phyloP scores from a whole-genome alignment of 2,888 invertebrate genomes.

The Prenolepis imparis region DNA sequence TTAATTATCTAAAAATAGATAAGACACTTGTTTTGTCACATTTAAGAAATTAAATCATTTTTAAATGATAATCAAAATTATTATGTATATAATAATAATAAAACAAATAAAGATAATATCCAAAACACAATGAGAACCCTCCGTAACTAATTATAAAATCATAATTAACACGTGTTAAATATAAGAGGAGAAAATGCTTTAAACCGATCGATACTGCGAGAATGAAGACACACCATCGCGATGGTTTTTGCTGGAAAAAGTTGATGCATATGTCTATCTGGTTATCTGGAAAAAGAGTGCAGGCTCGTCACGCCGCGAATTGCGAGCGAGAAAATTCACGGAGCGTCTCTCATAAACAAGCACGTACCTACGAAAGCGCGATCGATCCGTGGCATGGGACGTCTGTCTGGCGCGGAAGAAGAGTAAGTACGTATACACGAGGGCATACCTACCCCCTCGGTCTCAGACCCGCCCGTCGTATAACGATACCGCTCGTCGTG shows the following conservation, averaged over 20 bases:
- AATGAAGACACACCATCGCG: neutral
- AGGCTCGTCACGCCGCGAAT: neutral
- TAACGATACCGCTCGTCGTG: slow-evolving; percentile 67
- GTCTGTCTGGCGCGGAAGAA: slow-evolving; percentile 62
- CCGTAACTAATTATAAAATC: neutral
- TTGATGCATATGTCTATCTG: neutral
- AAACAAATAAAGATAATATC: neutral
- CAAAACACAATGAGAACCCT: neutral
- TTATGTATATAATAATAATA: neutral
- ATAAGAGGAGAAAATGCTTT: neutral
- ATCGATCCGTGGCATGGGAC: slow-evolving; percentile 68
- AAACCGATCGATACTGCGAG: neutral
- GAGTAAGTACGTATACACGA: slow-evolving; percentile 47
- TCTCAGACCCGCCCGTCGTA: slow-evolving; percentile 43
- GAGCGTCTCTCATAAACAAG: slow-evolving; percentile 23
- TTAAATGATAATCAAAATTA: neutral
- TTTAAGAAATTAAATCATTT: neutral
- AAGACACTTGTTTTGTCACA: neutral
- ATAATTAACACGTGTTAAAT: neutral
- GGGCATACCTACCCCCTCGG: slow-evolving; percentile 18
- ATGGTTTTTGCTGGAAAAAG: neutral
- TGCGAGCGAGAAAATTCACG: neutral
- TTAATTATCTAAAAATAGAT: too few relatives aligned
- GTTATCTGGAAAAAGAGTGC: neutral
- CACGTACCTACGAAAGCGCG: slow-evolving; percentile 41